Percentiles rank a stretch among this genome's conserved stretches.
phyloP scores from a whole-genome alignment of 2,113 vertebrate genomes.

The Crotalus viridis region DNA sequence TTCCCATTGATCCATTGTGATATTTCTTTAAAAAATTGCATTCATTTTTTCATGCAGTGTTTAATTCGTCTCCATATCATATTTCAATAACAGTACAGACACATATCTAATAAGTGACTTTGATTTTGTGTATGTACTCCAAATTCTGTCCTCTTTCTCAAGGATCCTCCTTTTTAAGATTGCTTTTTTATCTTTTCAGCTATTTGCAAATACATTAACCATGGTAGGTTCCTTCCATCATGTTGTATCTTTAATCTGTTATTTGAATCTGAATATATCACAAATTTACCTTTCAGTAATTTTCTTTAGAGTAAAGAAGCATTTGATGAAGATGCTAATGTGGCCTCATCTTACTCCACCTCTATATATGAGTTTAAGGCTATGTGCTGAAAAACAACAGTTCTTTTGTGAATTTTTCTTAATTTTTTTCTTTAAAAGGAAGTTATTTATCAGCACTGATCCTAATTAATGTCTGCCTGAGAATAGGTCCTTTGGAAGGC shows the following conservation, averaged over 20 bases:
- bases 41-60: neutral
- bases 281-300: neutral
- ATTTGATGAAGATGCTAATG: neutral
- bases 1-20: neutral
- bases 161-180: neutral
- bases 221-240: neutral
- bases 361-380: neutral
- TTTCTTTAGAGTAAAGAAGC: neutral
- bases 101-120: neutral
- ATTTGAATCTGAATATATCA: neutral
- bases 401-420: neutral
- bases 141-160: neutral
- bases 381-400: neutral
- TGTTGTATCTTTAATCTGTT: neutral
- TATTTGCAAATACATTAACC: neutral
- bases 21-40: neutral
- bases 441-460: neutral
- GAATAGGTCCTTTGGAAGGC: neutral
- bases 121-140: neutral
- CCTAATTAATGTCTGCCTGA: neutral
- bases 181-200: neutral
- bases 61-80: neutral
- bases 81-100: neutral
- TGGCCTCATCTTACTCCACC: neutral
- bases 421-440: neutral